Conservation (phyloP, 2,113 vertebrate genomes). For the Aramus guarauna region DNA sequence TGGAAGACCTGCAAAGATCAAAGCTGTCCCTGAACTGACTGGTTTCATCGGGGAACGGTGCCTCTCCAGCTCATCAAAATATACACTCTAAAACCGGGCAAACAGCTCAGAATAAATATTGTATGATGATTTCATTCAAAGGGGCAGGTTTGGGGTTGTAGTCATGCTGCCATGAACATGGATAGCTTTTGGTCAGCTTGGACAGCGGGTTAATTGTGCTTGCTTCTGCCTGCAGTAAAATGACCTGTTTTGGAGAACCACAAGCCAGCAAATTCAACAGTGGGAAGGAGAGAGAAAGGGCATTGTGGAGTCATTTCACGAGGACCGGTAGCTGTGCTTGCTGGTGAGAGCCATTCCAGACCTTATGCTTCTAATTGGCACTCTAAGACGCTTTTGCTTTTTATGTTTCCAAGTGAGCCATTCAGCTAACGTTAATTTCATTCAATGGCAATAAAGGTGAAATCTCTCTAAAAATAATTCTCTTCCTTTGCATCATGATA, state of each 20-base stretch:
- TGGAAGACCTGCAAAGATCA: background rate
- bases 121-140: background rate
- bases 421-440: background rate
- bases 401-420: slow-evolving; percentile 38
- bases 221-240: background rate
- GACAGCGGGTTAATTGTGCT: background rate
- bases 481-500: background rate
- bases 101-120: slow-evolving; percentile 14
- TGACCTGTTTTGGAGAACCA: background rate
- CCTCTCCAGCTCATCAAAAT: background rate
- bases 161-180: background rate
- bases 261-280: background rate
- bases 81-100: background rate
- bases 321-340: background rate
- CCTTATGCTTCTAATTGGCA: slow-evolving; percentile 47
- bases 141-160: background rate
- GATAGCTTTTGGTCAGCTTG: background rate
- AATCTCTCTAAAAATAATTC: slow-evolving; percentile 46
- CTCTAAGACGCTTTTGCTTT: slow-evolving; percentile 33
- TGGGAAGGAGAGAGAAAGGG: background rate
- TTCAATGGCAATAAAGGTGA: slow-evolving; percentile 39
- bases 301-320: background rate
- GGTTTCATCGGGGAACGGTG: background rate
- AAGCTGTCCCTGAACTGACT: slow-evolving; percentile 3
- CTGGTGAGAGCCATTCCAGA: slow-evolving; percentile 25